A percentile compares a stretch with the other conserved stretches of the same genome.
Evolutionary conservation across 2,797 vertebrate genomes (phyloP).

Genomic region (Limnodromus scolopaceus): DNA sequence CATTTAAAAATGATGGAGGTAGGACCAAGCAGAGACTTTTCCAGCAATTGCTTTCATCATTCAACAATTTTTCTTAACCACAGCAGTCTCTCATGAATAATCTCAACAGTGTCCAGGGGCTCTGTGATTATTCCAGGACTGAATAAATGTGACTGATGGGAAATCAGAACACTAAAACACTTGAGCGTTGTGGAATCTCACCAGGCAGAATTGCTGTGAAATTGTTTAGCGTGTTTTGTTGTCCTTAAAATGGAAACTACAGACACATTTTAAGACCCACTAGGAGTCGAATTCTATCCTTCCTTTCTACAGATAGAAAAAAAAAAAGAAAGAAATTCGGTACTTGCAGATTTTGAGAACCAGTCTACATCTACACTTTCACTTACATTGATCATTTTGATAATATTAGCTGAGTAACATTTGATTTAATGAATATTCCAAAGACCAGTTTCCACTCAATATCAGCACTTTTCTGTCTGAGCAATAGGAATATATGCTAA

Average conservation of each 20-base stretch:
- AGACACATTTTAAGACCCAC: background rate
- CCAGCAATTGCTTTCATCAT: slow-evolving; percentile 7
- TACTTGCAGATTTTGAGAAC: background rate
- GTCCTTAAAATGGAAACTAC: slow-evolving; percentile 15
- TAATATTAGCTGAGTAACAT: background rate
- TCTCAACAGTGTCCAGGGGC: background rate
- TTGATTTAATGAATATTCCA: background rate
- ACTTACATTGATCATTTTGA: background rate
- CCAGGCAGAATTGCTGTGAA: slow-evolving; percentile 6
- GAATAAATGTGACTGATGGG: slow-evolving; percentile 27
- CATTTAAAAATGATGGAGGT: background rate
- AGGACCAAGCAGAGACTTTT: background rate
- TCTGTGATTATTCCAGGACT: background rate
- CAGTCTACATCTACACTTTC: background rate
- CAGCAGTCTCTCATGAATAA: slow-evolving; percentile 34
- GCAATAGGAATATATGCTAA: background rate
- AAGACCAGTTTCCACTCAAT: background rate
- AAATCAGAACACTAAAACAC: slow-evolving; percentile 34
- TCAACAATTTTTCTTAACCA: slow-evolving; percentile 21
- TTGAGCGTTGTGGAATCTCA: background rate
- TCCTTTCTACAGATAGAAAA: background rate
- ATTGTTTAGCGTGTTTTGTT: slow-evolving; percentile 3
- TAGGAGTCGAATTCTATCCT: background rate
- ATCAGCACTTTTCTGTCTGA: background rate
- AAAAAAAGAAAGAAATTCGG: background rate